Percentiles rank a stretch among this genome's conserved stretches.
Conservation (phyloP, 2,797 vertebrate species). For the Rhynchotus rufescens region DNA sequence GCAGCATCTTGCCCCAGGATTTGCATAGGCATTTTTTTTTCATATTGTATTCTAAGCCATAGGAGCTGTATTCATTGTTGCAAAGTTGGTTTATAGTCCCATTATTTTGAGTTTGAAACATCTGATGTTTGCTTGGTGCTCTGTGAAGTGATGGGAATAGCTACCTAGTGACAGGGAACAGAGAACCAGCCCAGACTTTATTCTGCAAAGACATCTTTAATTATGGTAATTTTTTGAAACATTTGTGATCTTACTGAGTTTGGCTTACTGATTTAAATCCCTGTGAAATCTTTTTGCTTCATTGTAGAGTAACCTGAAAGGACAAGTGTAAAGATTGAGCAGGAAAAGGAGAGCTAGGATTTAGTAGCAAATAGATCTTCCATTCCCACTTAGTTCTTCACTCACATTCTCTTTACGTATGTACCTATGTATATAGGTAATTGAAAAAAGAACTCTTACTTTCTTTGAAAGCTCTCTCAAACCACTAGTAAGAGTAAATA, state of each 20-base stretch:
- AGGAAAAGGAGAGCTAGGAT: not conserved
- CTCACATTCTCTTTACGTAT: not conserved
- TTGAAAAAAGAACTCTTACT: not conserved
- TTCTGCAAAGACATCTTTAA: slow-evolving; percentile 23
- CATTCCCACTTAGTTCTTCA: not conserved
- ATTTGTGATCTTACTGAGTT: not conserved
- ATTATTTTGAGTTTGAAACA: not conserved
- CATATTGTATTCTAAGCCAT: not conserved
- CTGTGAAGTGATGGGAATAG: not conserved
- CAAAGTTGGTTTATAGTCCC: not conserved
- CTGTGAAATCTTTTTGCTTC: not conserved
- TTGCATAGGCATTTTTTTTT: not conserved
- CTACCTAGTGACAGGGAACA: not conserved
- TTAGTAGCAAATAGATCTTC: not conserved
- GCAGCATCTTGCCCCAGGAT: not conserved
- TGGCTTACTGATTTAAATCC: slow-evolving; percentile 11
- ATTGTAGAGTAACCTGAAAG: not conserved
- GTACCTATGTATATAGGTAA: not conserved
- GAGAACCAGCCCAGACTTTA: not conserved
- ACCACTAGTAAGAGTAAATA: not conserved
- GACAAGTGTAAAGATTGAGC: not conserved
- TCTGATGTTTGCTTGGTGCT: not conserved
- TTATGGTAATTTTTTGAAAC: slow-evolving; percentile 42
- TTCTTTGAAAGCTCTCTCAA: not conserved
- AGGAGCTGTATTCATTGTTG: not conserved